phyloP scores from a whole-genome alignment of 2,113 vertebrate species.

The Argyrosomus japonicus region DNA sequence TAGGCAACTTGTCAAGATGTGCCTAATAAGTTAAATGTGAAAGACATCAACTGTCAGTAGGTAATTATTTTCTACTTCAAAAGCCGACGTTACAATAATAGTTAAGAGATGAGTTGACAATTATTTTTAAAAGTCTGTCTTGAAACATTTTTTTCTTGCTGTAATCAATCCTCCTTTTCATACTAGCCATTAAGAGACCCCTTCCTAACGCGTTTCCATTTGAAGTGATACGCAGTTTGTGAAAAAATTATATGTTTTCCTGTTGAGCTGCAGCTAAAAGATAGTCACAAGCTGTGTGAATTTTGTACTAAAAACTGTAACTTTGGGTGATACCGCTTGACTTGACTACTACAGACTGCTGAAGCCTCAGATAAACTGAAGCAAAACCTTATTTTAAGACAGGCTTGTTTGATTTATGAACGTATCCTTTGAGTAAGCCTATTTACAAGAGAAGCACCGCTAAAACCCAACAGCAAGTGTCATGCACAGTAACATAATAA shows the following conservation, averaged over 20 bases:
- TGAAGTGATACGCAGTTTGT: background rate
- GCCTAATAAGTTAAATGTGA: slow-evolving; percentile 44
- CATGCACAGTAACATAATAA: slow-evolving; percentile 26
- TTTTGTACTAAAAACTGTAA: too few species aligned
- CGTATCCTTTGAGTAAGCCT: background rate
- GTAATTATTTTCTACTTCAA: slow-evolving; percentile 40
- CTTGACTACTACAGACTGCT: background rate
- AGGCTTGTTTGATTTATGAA: background rate
- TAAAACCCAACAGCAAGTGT: slow-evolving; percentile 27
- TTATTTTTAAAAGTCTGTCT: too few species aligned
- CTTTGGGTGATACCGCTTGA: background rate
- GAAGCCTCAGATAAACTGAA: too few species aligned
- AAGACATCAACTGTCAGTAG: slow-evolving; percentile 31
- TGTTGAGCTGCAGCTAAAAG: background rate
- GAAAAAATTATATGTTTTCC: background rate
- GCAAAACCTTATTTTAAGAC: background rate
- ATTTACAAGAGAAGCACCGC: slow-evolving; percentile 22
- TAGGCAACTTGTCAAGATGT: slow-evolving; percentile 48
- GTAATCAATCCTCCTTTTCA: background rate
- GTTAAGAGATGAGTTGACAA: background rate
- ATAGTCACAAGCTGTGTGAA: background rate
- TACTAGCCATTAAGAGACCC: background rate
- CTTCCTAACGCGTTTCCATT: background rate
- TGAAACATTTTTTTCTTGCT: background rate
- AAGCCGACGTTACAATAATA: slow-evolving; percentile 29